phyloP scores from a whole-genome alignment of 2,113 vertebrate genomes.

The Corythaeola cristata region DNA sequence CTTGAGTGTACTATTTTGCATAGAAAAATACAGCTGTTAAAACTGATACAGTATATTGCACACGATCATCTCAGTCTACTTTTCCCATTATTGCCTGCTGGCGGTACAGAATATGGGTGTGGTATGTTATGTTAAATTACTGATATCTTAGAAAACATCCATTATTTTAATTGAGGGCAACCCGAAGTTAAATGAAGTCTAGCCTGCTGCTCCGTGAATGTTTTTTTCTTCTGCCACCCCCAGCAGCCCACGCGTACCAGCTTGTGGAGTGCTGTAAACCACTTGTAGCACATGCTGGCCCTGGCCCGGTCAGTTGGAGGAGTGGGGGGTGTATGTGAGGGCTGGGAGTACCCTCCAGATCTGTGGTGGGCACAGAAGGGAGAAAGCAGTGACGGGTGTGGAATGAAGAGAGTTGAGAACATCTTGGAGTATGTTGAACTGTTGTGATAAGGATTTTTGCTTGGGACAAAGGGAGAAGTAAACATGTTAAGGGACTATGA shows the following conservation, averaged over 20 bases:
- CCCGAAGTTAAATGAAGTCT: neutral
- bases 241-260: neutral
- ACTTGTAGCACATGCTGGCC: rapidly evolving
- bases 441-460: neutral
- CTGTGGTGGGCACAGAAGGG: neutral
- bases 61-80: neutral
- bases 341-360: neutral
- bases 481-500: neutral
- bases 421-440: neutral
- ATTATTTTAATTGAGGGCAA: neutral
- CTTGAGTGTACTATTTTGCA: neutral
- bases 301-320: neutral
- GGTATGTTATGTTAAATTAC: neutral
- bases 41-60: neutral
- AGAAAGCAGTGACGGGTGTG: neutral
- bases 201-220: neutral
- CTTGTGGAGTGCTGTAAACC: rapidly evolving
- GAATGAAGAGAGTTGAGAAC: neutral
- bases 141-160: neutral
- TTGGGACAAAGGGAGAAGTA: neutral
- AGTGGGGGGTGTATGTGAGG: neutral
- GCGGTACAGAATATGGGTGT: neutral
- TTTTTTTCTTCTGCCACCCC: neutral
- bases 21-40: neutral
- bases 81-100: neutral